Conservation (phyloP, 2,888 invertebrate genomes). For the Ophion obscuratus region DNA sequence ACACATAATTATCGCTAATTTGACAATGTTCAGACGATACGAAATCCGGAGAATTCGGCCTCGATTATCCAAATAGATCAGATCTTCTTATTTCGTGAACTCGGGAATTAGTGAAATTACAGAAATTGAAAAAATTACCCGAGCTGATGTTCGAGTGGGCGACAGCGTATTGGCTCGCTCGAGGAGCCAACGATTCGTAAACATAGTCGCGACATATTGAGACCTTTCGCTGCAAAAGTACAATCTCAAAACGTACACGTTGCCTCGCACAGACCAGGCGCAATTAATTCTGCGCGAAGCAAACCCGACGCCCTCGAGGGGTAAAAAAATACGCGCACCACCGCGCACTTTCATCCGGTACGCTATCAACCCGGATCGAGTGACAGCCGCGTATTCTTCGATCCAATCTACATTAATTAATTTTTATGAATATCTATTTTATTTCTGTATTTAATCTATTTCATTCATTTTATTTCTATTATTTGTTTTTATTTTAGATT, state of each 20-base stretch:
- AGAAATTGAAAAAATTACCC: background rate
- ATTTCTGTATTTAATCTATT: background rate
- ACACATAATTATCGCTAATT: conserved; percentile 14
- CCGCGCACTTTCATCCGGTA: conserved; percentile 42
- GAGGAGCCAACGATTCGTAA: background rate
- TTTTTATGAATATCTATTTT: conserved; percentile 26
- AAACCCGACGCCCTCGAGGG: conserved; percentile 55
- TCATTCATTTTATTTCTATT: background rate
- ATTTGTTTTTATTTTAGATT: no score
- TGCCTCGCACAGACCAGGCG: conserved; percentile 27
- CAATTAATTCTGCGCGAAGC: conserved; percentile 45
- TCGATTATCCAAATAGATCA: background rate
- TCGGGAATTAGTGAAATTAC: background rate
- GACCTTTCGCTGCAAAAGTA: conserved; percentile 21
- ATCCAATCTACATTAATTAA: background rate
- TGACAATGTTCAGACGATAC: background rate
- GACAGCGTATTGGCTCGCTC: no score
- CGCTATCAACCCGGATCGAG: conserved; percentile 43
- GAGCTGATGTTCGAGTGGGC: no score
- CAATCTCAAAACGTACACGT: conserved; percentile 26
- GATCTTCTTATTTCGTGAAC: background rate
- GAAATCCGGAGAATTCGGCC: background rate
- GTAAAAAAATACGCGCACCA: background rate
- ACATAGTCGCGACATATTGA: background rate
- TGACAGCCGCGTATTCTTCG: conserved; percentile 6